A percentile compares a stretch with the other conserved stretches of the same genome.
These are phyloP conservation scores for Matsumurasca onukii DNA, from an alignment of 1,140 invertebrate species.

Conservation along the genomic window DNA sequence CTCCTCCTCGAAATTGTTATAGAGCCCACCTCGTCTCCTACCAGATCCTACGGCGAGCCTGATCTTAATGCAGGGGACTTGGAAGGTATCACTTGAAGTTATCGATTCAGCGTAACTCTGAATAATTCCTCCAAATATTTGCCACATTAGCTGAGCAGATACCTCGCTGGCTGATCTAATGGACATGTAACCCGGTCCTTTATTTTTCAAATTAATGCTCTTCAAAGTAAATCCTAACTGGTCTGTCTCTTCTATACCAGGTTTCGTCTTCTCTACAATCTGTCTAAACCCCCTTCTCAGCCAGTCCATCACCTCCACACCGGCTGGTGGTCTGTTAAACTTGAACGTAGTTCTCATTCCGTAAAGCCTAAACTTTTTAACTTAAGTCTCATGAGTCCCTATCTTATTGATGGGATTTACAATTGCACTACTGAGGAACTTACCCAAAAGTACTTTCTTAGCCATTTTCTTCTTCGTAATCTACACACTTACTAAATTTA, in stretches of 20 bases:
- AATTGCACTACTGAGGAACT: background rate
- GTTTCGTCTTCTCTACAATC: background rate
- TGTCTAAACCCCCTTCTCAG: background rate
- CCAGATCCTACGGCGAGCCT: background rate
- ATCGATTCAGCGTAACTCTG: conserved; percentile 15
- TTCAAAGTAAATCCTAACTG: conserved; percentile 7
- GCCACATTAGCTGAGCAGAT: background rate
- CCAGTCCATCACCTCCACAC: conserved; percentile 1
- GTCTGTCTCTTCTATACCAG: background rate
- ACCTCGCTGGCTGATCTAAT: background rate
- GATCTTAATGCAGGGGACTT: background rate
- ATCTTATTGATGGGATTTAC: background rate
- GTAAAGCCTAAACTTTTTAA: background rate
- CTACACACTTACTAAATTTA: too few relatives aligned
- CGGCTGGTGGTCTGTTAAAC: background rate
- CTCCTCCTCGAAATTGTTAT: conserved; percentile 24
- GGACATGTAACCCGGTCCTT: background rate
- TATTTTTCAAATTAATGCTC: conserved; percentile 22
- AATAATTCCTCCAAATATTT: conserved; percentile 7
- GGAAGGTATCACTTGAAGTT: conserved; percentile 5
- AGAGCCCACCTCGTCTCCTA: background rate
- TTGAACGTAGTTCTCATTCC: conserved; percentile 2
- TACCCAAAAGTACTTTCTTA: too few relatives aligned
- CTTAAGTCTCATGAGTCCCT: background rate
- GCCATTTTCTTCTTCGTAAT: too few relatives aligned